A percentile compares a stretch with the other conserved stretches of the same genome.
Evolutionary conservation across 2,113 vertebrate genomes (phyloP).

Genomic region (Prolemur simus): DNA sequence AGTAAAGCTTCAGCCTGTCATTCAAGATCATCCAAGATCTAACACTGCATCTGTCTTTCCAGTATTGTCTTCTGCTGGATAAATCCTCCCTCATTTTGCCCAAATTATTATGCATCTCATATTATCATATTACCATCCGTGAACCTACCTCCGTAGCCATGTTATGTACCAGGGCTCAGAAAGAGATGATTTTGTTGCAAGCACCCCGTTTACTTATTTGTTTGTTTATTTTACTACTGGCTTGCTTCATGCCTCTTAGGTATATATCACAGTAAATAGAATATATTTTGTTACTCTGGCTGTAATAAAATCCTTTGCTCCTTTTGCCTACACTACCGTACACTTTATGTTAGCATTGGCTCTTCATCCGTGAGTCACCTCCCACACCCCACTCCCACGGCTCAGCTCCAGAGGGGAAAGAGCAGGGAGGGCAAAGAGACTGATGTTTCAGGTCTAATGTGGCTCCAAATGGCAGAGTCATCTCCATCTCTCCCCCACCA

Average conservation of each 20-base stretch:
- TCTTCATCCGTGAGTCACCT: background rate
- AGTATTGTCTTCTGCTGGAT: background rate
- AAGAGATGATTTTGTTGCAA: background rate
- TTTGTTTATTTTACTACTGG: background rate
- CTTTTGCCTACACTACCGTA: background rate
- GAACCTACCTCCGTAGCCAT: background rate
- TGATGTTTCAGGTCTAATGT: background rate
- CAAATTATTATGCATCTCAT: background rate
- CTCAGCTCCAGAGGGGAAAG: background rate
- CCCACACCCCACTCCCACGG: background rate
- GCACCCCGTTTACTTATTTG: background rate
- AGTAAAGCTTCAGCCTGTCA: background rate
- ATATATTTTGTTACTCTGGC: background rate
- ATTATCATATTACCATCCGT: background rate
- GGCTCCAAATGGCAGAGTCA: background rate
- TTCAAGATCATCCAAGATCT: background rate
- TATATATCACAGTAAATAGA: background rate
- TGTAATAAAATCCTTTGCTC: background rate
- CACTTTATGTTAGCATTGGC: background rate
- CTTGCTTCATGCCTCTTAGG: background rate
- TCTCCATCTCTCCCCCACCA: background rate
- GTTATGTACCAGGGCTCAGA: background rate
- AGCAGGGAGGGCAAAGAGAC: background rate
- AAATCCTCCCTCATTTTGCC: background rate
- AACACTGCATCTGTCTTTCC: background rate